Base-by-base conservation (phyloP, 2,888 invertebrate species). In the Phaedon cochleariae region DNA sequence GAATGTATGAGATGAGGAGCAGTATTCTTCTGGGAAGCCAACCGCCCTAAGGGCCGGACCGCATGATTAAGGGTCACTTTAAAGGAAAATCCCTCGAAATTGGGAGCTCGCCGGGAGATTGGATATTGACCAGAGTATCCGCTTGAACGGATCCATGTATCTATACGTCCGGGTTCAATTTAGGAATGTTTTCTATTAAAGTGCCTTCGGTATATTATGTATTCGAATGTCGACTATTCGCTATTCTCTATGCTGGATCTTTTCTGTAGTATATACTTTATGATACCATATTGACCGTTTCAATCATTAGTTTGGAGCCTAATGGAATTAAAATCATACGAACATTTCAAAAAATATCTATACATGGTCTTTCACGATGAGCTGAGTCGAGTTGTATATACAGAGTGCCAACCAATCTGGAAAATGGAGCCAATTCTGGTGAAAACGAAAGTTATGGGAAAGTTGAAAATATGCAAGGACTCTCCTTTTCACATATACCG, bases 61-160 rank as follows among this genome's bases (percentile, higher is more conserved):
- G 69, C 70, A 74, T 74, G 76, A 76, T 69, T 73, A 72, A 77
- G 77, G 79, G 79, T 78, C 78, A 77, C 75, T 78, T 78, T 77
- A 77, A 78, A 76, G 75, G 76, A 68, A 79, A 80, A 80, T 80
- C 78, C 79, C 66, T 67, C 72, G 76, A 75, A 80, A 79, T 79
- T 78, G 79, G 77, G 76, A 77, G 78, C 78, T 79, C 77, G 76
- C 74, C 75, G 74, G 74, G 77, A 79, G 78, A 79, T 78, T 80
- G 78, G 80, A 79, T 78, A 79, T 77, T 79, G 78, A 79, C 76
- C 79, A 71, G 72, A 74, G 75, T 77, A 77, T 77, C 73, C 68
- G 75, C 77, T 77, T 78, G 78, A 77, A 74, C 68, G 74, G 76
- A 75, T 41, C 34, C 41, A 4, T 15, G 26, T n/a, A n/a, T 10